Evolutionary conservation across 2,797 vertebrate genomes (phyloP).

Genomic region (Salarias fasciatus): DNA sequence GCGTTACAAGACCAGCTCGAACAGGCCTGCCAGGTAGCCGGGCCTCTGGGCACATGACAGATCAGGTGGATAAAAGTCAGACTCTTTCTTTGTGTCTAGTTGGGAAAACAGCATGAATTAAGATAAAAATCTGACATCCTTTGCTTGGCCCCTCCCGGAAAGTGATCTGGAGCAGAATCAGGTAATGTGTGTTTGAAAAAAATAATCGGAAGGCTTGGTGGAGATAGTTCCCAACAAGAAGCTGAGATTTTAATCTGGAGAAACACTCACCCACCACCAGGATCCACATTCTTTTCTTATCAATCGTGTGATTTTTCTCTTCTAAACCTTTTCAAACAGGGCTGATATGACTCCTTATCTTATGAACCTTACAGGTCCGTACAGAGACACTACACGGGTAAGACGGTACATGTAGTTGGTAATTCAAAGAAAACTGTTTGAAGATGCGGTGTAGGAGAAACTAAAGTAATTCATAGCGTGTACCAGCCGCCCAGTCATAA

Average conservation of each 20-base stretch:
- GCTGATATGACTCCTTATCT: too few species aligned
- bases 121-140: slow-evolving; percentile 37
- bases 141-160: slow-evolving; percentile 23
- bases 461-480: too few species aligned
- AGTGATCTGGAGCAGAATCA: slow-evolving; percentile 47
- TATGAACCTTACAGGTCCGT: too few species aligned
- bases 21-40: slow-evolving; percentile 52
- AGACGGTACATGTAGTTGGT: too few species aligned
- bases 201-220: slow-evolving; percentile 33
- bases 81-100: slow-evolving; percentile 20
- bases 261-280: slow-evolving; percentile 41
- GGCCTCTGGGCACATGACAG: slow-evolving; percentile 34
- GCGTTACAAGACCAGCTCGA: slow-evolving; percentile 40
- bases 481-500: neutral
- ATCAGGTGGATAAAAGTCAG: slow-evolving; percentile 23
- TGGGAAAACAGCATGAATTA: slow-evolving; percentile 14
- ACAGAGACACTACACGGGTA: too few species aligned
- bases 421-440: neutral
- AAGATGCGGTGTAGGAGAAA: neutral
- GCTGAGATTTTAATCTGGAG: slow-evolving; percentile 53
- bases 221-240: slow-evolving; percentile 43
- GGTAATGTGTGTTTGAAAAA: slow-evolving; percentile 41
- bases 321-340: slow-evolving; percentile 6
- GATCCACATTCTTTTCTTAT: slow-evolving; percentile 65
- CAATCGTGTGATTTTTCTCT: slow-evolving; percentile 40